Conservation (phyloP, 2,888 invertebrate genomes). For the Hedya salicella region DNA sequence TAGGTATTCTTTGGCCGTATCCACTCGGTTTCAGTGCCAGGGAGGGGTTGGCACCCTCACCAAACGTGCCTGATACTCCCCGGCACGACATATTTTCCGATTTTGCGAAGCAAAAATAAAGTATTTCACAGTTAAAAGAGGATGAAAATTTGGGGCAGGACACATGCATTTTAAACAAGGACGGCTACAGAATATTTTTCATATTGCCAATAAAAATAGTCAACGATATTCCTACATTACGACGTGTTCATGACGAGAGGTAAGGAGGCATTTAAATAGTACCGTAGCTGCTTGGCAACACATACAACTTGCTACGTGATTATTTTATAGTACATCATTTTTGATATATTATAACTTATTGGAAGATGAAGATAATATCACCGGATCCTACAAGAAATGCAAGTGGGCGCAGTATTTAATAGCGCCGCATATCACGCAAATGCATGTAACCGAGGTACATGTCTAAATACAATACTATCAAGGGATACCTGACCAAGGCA, state of each 20-base stretch:
- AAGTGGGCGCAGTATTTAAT: too few species aligned
- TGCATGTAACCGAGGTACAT: too few species aligned
- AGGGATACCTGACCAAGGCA: background rate
- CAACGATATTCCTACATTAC: background rate
- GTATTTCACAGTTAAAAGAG: constrained; percentile 11
- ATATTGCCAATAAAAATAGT: background rate
- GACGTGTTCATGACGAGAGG: background rate
- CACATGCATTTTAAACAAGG: constrained; percentile 11
- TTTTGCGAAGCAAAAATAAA: constrained; percentile 42
- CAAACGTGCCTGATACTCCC: constrained; percentile 48
- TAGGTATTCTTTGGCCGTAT: constrained; percentile 36
- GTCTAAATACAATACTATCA: too few species aligned
- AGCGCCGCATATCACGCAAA: too few species aligned
- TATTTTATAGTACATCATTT: too few species aligned
- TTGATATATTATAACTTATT: too few species aligned
- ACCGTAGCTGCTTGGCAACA: background rate
- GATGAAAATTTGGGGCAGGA: background rate
- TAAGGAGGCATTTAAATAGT: background rate
- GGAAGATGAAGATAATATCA: too few species aligned
- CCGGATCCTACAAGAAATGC: too few species aligned
- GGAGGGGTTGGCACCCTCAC: constrained; percentile 50
- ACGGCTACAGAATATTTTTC: background rate
- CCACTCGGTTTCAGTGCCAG: constrained; percentile 45
- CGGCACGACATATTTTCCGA: constrained; percentile 48
- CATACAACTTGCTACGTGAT: too few species aligned